Conservation (phyloP, 2,888 invertebrate species). For the Odontomyia ornata region DNA sequence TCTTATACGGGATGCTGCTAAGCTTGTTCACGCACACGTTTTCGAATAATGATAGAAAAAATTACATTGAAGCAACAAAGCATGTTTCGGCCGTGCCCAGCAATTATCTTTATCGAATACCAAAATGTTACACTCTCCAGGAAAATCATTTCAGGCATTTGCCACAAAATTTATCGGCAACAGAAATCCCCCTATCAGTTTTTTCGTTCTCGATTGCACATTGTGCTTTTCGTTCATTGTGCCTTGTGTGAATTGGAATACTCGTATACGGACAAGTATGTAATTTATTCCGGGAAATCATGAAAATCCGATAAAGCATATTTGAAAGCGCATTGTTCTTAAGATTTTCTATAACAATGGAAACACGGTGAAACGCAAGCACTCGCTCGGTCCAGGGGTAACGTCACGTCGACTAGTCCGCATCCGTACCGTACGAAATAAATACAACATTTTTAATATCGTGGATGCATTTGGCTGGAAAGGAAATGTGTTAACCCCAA, state of each 20-base stretch:
- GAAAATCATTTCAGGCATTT: conserved; percentile 36
- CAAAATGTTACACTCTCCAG: conserved; percentile 18
- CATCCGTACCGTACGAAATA: background rate
- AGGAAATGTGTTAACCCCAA: conserved; percentile 25
- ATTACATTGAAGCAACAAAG: background rate
- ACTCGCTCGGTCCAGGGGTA: conserved; percentile 16
- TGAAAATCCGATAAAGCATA: conserved; percentile 44
- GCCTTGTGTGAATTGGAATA: background rate
- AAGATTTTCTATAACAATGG: conserved; percentile 36
- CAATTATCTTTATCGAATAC: conserved; percentile 42
- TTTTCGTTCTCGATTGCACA: background rate
- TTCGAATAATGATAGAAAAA: background rate
- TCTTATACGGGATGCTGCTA: background rate
- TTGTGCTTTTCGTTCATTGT: conserved; percentile 25
- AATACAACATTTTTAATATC: conserved; percentile 24
- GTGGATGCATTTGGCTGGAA: conserved; percentile 33
- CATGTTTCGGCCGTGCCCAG: background rate
- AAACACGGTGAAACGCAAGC: conserved; percentile 21
- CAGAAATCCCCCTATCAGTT: conserved; percentile 14
- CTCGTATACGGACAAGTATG: conserved; percentile 34
- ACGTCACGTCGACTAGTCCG: background rate
- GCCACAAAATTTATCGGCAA: conserved; percentile 40
- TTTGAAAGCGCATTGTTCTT: conserved; percentile 39
- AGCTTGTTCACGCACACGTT: conserved; percentile 10
- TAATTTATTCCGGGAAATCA: conserved; percentile 45